Conservation (phyloP, 2,797 vertebrate species). For the Pangasius macronema region DNA sequence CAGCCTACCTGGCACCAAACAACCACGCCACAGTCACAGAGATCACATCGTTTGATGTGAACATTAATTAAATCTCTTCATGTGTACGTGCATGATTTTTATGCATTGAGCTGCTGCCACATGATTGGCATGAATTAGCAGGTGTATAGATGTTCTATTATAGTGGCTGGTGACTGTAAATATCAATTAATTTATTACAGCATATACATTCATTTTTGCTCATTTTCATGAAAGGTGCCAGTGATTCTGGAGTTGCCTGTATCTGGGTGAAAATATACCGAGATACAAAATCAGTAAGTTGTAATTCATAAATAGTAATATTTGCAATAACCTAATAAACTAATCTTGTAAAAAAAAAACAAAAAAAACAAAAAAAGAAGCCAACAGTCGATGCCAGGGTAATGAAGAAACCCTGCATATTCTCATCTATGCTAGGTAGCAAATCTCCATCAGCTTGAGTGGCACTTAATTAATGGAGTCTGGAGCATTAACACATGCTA, state of each 20-base stretch:
- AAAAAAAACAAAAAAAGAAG: neutral
- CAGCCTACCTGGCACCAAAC: neutral
- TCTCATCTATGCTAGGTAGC: slow-evolving; percentile 8
- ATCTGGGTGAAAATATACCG: neutral
- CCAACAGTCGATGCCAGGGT: neutral
- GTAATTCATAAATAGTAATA: neutral
- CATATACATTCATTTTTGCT: neutral
- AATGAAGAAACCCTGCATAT: neutral
- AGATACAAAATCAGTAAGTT: neutral
- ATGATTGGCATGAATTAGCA: neutral
- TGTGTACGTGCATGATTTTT: neutral
- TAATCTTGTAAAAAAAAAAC: neutral
- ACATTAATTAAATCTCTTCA: neutral
- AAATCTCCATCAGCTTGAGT: slow-evolving; percentile 21
- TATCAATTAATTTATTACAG: neutral
- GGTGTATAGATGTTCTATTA: neutral
- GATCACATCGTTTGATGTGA: neutral
- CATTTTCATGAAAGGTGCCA: neutral
- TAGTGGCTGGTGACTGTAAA: neutral
- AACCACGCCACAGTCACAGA: neutral
- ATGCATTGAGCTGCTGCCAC: too few species aligned
- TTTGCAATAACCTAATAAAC: neutral
- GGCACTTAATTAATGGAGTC: slow-evolving; percentile 26
- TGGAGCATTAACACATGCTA: slow-evolving; percentile 22
- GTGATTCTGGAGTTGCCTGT: neutral